These are phyloP conservation scores for Protomyctophum bolini DNA, from an alignment of 2,113 vertebrate species.

Conservation along the genomic window DNA sequence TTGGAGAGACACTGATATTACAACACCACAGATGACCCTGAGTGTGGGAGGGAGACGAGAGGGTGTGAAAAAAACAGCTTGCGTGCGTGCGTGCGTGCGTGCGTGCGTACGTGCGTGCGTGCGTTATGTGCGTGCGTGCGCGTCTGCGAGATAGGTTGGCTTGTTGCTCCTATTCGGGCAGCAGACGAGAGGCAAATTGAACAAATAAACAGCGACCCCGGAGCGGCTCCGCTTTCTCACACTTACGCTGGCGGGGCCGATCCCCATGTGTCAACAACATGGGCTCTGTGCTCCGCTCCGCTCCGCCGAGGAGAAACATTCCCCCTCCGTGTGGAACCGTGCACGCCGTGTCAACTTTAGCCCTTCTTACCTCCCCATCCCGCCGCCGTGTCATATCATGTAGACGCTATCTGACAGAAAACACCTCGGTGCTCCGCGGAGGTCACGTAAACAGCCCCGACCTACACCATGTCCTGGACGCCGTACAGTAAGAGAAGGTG, in stretches of 20 bases:
- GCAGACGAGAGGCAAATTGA: conserved; percentile 42
- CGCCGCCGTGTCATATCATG: too few species aligned
- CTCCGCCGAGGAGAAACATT: conserved; percentile 18
- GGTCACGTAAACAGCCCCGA: too few species aligned
- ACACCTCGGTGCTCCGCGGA: too few species aligned
- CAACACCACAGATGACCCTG: too few species aligned
- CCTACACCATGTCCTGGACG: too few species aligned
- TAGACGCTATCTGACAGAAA: too few species aligned
- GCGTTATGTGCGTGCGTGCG: too few species aligned
- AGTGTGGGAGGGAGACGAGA: neutral
- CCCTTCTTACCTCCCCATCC: neutral
- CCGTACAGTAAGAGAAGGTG: too few species aligned
- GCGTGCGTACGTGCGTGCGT: too few species aligned
- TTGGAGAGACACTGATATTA: neutral
- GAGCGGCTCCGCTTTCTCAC: conserved; percentile 37
- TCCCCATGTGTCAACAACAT: conserved; percentile 27
- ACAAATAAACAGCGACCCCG: conserved; percentile 34
- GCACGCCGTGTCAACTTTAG: conserved; percentile 16
- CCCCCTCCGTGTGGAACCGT: conserved; percentile 28
- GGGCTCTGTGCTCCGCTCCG: neutral
- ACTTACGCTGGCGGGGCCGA: conserved; percentile 21
- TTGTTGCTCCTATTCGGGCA: conserved; percentile 21
- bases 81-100: neutral
- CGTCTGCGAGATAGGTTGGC: too few species aligned
- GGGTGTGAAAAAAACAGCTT: neutral